A percentile compares a stretch with the other conserved stretches of the same genome.
phyloP scores from a whole-genome alignment of 1,140 invertebrate species.

The Planococcus citri region DNA sequence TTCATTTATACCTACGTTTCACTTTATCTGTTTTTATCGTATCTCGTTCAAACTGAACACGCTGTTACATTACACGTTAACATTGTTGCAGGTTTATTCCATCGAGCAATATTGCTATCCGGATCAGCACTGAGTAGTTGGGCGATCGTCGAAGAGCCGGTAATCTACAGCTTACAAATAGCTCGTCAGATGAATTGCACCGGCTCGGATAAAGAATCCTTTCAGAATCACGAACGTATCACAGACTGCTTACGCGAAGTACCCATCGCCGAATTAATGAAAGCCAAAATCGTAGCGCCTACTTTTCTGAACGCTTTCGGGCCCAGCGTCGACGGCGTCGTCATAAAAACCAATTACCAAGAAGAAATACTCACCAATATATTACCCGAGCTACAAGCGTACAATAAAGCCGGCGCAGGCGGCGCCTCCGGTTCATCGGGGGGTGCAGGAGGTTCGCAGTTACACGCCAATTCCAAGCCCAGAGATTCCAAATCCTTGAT shows the following conservation, averaged over 20 bases:
- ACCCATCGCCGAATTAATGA: slow-evolving; percentile 60
- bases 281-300: slow-evolving; percentile 63
- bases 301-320: slow-evolving; percentile 74
- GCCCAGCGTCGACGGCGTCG: slow-evolving; percentile 72
- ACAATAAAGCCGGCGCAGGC: slow-evolving; percentile 23
- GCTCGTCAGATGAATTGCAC: slow-evolving; percentile 76
- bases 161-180: slow-evolving; percentile 68
- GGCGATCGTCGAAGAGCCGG: slow-evolving; percentile 83
- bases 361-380: slow-evolving; percentile 46
- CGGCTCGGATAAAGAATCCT: slow-evolving; percentile 59
- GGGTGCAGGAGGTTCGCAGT: neutral
- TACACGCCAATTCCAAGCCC: slow-evolving; percentile 1
- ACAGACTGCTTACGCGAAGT: slow-evolving; percentile 68
- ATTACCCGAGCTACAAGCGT: slow-evolving; percentile 29
- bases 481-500: slow-evolving; percentile 34
- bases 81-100: slow-evolving; percentile 71
- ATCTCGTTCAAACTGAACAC: no score
- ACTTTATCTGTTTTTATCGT: no score
- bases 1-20: no score
- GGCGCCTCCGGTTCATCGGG: no score
- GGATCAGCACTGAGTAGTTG: slow-evolving; percentile 86
- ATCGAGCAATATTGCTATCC: slow-evolving; percentile 70
- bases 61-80: no score
- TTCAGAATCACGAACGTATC: slow-evolving; percentile 63
- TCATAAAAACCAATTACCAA: slow-evolving; percentile 65